Evolutionary conservation across 2,888 invertebrate genomes (phyloP).

Genomic region (Drosophila fulvimacula): DNA sequence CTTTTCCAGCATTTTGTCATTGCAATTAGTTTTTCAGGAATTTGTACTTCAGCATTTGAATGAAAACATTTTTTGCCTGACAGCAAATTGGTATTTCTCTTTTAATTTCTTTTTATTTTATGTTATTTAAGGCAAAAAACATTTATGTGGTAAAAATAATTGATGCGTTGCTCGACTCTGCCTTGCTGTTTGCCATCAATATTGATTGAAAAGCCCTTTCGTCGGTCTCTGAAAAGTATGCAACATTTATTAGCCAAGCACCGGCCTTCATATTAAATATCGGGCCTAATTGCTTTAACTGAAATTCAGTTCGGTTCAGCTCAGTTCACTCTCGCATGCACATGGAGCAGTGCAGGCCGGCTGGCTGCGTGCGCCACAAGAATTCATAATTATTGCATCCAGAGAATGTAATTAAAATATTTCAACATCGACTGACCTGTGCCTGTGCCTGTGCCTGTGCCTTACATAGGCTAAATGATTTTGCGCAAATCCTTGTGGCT

Average conservation of each 20-base stretch:
- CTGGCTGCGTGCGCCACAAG: not conserved
- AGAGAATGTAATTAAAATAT: conserved; percentile 8
- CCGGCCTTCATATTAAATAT: not conserved
- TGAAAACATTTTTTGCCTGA: not conserved
- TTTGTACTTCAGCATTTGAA: not conserved
- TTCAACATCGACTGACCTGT: not conserved
- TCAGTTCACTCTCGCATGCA: conserved; percentile 5
- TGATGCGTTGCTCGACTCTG: not conserved
- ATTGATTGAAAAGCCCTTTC: not conserved
- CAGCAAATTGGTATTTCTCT: not conserved
- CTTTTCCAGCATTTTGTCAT: not conserved
- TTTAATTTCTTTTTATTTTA: not conserved
- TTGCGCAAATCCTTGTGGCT: not conserved
- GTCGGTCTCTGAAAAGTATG: not conserved
- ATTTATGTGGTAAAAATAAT: not conserved
- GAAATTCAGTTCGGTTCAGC: not conserved
- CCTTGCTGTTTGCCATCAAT: not conserved
- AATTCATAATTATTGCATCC: conserved; percentile 3
- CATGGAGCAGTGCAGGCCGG: not conserved
- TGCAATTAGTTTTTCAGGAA: not conserved
- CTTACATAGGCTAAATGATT: conserved; percentile 6
- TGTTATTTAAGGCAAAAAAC: not conserved
- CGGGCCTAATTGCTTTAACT: conserved; percentile 8
- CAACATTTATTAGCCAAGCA: conserved; percentile 5
- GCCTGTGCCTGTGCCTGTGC: too few species aligned